Evolutionary conservation across 2,888 invertebrate genomes (phyloP), one percentile per base, ranked within the genome.

Genomic region (Dioctria rufipes): DNA sequence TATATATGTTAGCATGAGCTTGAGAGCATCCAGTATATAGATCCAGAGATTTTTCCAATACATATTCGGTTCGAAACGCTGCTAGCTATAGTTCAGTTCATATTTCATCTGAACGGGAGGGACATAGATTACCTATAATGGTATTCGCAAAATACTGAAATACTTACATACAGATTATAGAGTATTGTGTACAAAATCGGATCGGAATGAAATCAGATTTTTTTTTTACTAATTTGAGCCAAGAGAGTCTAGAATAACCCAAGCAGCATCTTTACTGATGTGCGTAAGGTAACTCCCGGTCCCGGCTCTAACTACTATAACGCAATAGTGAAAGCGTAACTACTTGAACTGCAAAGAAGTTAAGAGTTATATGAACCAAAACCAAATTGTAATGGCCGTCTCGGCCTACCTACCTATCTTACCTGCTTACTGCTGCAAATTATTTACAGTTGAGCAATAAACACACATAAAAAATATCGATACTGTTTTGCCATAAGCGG

Each of bases 191-290:
- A 25, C 25, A 25, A 25, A 25, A 25, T 25, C 25, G 25, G 25
- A 25, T 25, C 25, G 25, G 25, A 25, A 25, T 25, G 25, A 1
- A 25, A 2, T 25, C 25, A 25, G 25, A 0, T 25, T 25, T 25
- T 25, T 25, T 25, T 25, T 25, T 25, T 25, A 25, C 25, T 25
- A 25, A 25, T 25, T 25, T 25, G 25, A 25, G 25, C 25, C 2
- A 25, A 25, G 25, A 25, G 25, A 25, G 25, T 25, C 25, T 25
- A 25, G 25, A 25, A 25, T 25, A 25, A 25, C 25, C 2, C 25
- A 25, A 39, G 73, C 73, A 58, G 58, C 40, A 58, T 73, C 25
- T 25, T 25, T 73, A 58, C 73, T 73, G 73, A 73, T 73, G 73
- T 58, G 58, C 58, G 58, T 40, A 73, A 73, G 58, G 60, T 58